Base-by-base conservation (phyloP, 2,113 vertebrate species). In the Phasianus colchicus region DNA sequence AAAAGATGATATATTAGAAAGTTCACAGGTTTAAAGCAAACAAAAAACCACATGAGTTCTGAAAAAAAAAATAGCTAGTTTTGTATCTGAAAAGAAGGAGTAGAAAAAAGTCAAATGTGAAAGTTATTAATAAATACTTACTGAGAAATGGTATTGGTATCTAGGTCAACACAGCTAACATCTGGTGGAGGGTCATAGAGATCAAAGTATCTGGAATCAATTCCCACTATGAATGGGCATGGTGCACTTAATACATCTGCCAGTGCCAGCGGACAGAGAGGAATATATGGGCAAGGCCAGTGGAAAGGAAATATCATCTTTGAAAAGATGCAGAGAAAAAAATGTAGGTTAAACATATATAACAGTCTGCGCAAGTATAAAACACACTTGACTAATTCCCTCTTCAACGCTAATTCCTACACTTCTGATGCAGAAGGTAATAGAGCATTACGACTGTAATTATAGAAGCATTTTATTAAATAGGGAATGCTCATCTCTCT, bases 241-340 rank as follows among this genome's bases (percentile, higher is more conserved):
- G 99, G 99, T 17, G 99, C 99, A 61, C 99, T 99, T 92, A 99
- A 97, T 50, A 99, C 99, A 85, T 99, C 99, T 36, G 99, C 99
- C 97, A 99, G 97, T 16, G 99, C 98, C 98, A 99, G 93, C 4
- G 99, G 99, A 97, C 99, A 99, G 40, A 99, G 98, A 58, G 99
- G 99, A 93, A 99, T 99, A 96, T 99, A 99, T 0, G 99, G 99
- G 93, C 99, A 99, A 3, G 99, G 99, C 99, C 99, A 99, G 61
- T 99, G 99, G 97, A 99, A 99, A 83, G 99, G 99, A 94, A 99
- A 99, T 69, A 99, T 99, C 99, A 99, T 99, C 99, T 99, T 97
- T 73, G 96, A 91, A 94, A 90, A 89, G 11, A 84, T 0, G 22
- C 36, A 90, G 77, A 82, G 93, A 91, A 55, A 83, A 88, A 88